A percentile compares a stretch with the other conserved stretches of the same genome.
These are phyloP conservation scores for Drosophila koepferae DNA, from an alignment of 2,888 invertebrate species.

Conservation along the genomic window DNA sequence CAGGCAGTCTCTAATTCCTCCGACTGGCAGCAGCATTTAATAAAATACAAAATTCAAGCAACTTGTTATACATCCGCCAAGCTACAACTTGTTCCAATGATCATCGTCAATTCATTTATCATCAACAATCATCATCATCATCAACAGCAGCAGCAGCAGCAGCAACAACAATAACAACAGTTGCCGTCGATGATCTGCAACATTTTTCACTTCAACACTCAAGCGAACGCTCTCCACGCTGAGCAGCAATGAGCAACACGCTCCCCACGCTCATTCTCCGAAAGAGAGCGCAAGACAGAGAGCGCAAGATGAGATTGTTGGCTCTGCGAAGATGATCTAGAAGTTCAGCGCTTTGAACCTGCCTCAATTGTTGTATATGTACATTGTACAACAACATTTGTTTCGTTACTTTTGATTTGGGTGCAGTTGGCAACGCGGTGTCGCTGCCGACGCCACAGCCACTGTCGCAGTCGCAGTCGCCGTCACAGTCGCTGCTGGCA, in stretches of 20 bases:
- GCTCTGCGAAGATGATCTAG: constrained; percentile 75
- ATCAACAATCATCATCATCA: constrained; percentile 31
- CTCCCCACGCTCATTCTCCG: constrained; percentile 45
- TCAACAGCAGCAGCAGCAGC: constrained; percentile 20
- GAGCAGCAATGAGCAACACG: constrained; percentile 49
- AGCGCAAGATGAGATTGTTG: constrained; percentile 32
- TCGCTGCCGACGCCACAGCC: constrained; percentile 16
- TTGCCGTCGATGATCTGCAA: constrained; percentile 68
- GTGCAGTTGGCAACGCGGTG: constrained; percentile 73
- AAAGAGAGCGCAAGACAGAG: constrained; percentile 16
- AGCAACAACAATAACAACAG: constrained; percentile 5
- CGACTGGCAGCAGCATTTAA: constrained; percentile 29
- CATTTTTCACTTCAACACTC: constrained; percentile 67
- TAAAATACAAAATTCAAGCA: constrained; percentile 34
- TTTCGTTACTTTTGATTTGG: constrained; percentile 49
- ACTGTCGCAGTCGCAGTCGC: constrained; percentile 20
- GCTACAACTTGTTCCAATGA: constrained; percentile 46
- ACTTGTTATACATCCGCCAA: constrained; percentile 74
- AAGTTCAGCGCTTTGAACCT: constrained; percentile 71
- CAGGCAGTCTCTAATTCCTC: constrained; percentile 31
- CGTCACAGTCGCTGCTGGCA: constrained; percentile 28
- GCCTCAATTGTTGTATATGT: constrained; percentile 66
- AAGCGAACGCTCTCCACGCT: constrained; percentile 42
- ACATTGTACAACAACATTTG: constrained; percentile 33
- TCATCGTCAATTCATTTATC: constrained; percentile 47